Evolutionary conservation across 2,888 invertebrate species (phyloP), one percentile per base, ranked within the genome.

Genomic region (Nymphalis urticae): DNA sequence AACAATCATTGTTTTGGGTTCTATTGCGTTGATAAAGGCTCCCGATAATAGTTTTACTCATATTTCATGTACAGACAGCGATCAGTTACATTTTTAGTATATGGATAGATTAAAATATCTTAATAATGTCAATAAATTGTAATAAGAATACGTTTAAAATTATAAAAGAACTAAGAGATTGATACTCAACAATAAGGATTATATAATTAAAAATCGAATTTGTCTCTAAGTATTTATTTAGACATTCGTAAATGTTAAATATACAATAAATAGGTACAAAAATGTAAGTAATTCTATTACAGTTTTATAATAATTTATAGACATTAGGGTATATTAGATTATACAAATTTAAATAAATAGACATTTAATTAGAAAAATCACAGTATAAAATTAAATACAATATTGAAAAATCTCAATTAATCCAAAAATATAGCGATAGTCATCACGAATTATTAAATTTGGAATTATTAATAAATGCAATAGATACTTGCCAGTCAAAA

Each of bases 181-280:
- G 42, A 42, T 10, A 13, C 13, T 42, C 42, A 4, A 13, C 13
- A 4, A 13, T 13, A 19, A n/a, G 9, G n/a, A 50, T 19, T 17
- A 19, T 1, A 50, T 50, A 50, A 50, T 17, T 50, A 50, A n/a
- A 48, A n/a, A n/a, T 42, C 10, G 19, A 48, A 17, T 42, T 47
- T 54, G 16, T 19, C 36, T 19, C 24, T 13, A 63, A 56, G 56
- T 63, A 61, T 66, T 71, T 48, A 66, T 58, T 71, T 64, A 72
- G 66, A 72, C 69, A 64, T 21, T 63, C 62, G 64, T 50, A 36
- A 24, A 50, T 51, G 50, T 56, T 27, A 27, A 17, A 17, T 17
- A 56, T 32, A n/a, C 54, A 56, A 56, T 56, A 56, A 56, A 56
- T 56, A 56, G 1, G 1, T 56, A 56, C 17, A 54, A 32, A 56